phyloP scores from a whole-genome alignment of 2,888 invertebrate genomes.

The Therioaphis trifolii region DNA sequence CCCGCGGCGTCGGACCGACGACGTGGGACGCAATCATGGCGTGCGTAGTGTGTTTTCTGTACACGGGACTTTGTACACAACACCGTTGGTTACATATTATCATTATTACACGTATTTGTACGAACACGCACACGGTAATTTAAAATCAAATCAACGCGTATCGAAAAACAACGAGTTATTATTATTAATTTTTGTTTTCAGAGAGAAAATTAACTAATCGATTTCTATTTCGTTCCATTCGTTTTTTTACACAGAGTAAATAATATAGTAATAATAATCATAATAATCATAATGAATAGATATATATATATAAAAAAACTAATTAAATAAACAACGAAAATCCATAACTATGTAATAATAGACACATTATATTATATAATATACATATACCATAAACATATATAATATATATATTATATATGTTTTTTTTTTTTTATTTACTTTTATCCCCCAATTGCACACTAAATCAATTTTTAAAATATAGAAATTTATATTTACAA shows the following conservation, averaged over 20 bases:
- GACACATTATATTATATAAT: constrained; percentile 14
- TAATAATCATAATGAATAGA: constrained; percentile 5
- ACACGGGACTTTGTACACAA: too few relatives aligned
- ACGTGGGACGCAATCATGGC: too few relatives aligned
- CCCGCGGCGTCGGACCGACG: too few relatives aligned
- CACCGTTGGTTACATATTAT: too few relatives aligned
- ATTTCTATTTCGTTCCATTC: constrained; percentile 40
- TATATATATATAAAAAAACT: constrained; percentile 48
- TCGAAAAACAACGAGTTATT: too few relatives aligned
- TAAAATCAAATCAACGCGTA: too few relatives aligned
- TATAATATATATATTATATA: neutral
- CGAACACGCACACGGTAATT: too few relatives aligned
- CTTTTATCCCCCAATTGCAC: constrained; percentile 54
- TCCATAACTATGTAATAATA: constrained; percentile 57
- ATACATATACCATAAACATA: too few relatives aligned
- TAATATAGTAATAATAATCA: constrained; percentile 49
- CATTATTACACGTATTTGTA: too few relatives aligned
- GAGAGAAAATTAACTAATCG: constrained; percentile 41
- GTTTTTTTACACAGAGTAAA: constrained; percentile 31
- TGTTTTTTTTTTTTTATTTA: too few relatives aligned
- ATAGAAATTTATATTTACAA: constrained; percentile 49
- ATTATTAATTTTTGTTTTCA: too few relatives aligned
- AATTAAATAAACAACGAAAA: constrained; percentile 59
- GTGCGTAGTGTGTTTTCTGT: too few relatives aligned
- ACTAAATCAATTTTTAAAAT: constrained; percentile 47